A percentile compares a stretch with the other conserved stretches of the same genome.
phyloP scores from a whole-genome alignment of 2,888 invertebrate genomes.

The Drosophila colorata region DNA sequence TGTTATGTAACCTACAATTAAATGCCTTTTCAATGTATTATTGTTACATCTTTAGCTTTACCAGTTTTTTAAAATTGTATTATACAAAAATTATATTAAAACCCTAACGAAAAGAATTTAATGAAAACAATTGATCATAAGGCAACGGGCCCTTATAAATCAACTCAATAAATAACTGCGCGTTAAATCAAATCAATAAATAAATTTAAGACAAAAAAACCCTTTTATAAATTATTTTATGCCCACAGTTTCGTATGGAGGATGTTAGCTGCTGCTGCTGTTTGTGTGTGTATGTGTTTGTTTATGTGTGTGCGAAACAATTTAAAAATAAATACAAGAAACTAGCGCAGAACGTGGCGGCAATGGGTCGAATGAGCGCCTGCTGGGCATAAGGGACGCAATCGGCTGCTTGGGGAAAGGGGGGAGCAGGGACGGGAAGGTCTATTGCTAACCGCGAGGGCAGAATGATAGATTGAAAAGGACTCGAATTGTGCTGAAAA shows the following conservation, averaged over 20 bases:
- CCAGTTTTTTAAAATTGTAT: no score
- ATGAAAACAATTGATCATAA: no score
- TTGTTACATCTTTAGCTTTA: no score
- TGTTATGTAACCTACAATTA: no score
- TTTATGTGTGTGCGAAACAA: slow-evolving; percentile 68
- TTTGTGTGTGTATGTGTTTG: slow-evolving; percentile 25
- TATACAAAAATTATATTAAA: no score
- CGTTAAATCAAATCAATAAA: no score
- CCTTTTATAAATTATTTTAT: no score
- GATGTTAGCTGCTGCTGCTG: slow-evolving; percentile 53
- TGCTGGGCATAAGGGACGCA: slow-evolving; percentile 13
- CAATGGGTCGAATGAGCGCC: slow-evolving; percentile 41
- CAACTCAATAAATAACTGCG: no score
- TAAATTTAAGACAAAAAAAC: no score
- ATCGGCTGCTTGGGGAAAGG: not conserved
- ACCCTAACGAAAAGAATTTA: no score
- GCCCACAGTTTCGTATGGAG: slow-evolving; percentile 23
- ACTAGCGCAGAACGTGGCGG: slow-evolving; percentile 72
- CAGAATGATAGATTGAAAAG: slow-evolving; percentile 76
- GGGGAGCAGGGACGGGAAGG: slow-evolving; percentile 1
- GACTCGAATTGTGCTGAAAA: slow-evolving; percentile 22
- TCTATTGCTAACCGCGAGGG: slow-evolving; percentile 58
- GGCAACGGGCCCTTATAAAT: no score
- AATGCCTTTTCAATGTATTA: no score
- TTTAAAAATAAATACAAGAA: slow-evolving; percentile 80